A percentile compares a stretch with the other conserved stretches of the same genome.
These are phyloP conservation scores for Allophyes oxyacanthae DNA, from an alignment of 2,888 invertebrate genomes.

Conservation along the genomic window DNA sequence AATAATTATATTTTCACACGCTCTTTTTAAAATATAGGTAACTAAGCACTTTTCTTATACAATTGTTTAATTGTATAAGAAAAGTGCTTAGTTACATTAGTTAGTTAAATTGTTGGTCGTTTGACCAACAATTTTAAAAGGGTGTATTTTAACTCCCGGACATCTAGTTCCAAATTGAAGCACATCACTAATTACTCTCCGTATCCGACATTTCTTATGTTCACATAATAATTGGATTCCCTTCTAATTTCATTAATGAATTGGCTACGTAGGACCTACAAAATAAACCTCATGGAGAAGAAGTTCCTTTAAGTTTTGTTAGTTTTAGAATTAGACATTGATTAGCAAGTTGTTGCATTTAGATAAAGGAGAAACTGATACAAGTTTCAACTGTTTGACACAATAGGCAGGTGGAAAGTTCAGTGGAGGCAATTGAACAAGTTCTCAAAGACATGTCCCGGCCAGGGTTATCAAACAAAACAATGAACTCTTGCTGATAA, in stretches of 20 bases:
- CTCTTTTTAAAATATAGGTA: too few relatives aligned
- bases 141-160: too few relatives aligned
- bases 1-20: too few relatives aligned
- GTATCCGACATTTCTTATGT: constrained; percentile 1
- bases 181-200: constrained; percentile 3
- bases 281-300: constrained; percentile 12
- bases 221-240: constrained; percentile 34
- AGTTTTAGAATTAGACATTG: constrained; percentile 25
- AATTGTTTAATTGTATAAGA: too few relatives aligned
- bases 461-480: constrained; percentile 43
- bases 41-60: too few relatives aligned
- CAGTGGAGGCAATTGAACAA: constrained; percentile 38
- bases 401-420: constrained; percentile 46
- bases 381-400: constrained; percentile 46
- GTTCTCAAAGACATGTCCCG: constrained; percentile 47
- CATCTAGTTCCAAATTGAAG: constrained; percentile 12
- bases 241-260: constrained; percentile 21
- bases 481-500: constrained; percentile 38
- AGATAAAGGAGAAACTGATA: constrained; percentile 32
- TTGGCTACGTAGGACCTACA: constrained; percentile 18
- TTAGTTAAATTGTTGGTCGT: too few relatives aligned
- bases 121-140: too few relatives aligned
- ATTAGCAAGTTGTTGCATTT: constrained; percentile 22
- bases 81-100: too few relatives aligned
- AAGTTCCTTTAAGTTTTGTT: constrained; percentile 35